phyloP scores from a whole-genome alignment of 2,888 invertebrate genomes.

The Vesta saturnalis region DNA sequence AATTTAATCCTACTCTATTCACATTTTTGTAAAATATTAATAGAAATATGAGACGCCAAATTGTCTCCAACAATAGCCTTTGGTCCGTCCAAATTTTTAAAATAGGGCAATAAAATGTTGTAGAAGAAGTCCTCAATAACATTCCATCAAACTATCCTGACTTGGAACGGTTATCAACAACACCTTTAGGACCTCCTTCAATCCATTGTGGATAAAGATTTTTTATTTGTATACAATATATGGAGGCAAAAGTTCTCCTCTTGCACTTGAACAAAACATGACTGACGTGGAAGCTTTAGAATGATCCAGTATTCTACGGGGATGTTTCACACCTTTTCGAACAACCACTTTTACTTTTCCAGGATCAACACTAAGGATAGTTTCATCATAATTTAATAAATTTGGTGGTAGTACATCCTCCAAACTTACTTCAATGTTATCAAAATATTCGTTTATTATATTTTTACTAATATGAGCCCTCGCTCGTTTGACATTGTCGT shows the following conservation, averaged over 20 bases:
- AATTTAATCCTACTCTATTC: not conserved
- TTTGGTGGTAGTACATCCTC: slow-evolving; percentile 2
- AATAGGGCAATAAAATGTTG: slow-evolving; percentile 27
- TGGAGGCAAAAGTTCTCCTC: not conserved
- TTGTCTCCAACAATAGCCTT: not conserved
- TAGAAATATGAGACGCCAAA: not conserved
- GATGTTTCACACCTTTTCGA: slow-evolving; percentile 39
- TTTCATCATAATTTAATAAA: slow-evolving; percentile 37
- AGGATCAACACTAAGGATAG: slow-evolving; percentile 51
- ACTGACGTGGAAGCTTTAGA: not conserved
- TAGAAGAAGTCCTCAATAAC: too few relatives aligned
- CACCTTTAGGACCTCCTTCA: not conserved
- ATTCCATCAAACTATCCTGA: not conserved
- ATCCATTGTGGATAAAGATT: not conserved
- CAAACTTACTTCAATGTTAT: not conserved
- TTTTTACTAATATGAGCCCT: not conserved
- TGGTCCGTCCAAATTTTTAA: not conserved
- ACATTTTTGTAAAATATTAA: not conserved
- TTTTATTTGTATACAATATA: not conserved
- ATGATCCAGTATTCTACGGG: not conserved
- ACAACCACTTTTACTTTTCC: slow-evolving; percentile 37
- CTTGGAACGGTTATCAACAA: not conserved
- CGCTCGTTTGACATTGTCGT: too few relatives aligned
- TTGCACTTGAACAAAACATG: not conserved
- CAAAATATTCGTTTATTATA: not conserved